These are phyloP conservation scores for Berghia stephanieae DNA, from an alignment of 1,140 invertebrate genomes.

Conservation along the genomic window DNA sequence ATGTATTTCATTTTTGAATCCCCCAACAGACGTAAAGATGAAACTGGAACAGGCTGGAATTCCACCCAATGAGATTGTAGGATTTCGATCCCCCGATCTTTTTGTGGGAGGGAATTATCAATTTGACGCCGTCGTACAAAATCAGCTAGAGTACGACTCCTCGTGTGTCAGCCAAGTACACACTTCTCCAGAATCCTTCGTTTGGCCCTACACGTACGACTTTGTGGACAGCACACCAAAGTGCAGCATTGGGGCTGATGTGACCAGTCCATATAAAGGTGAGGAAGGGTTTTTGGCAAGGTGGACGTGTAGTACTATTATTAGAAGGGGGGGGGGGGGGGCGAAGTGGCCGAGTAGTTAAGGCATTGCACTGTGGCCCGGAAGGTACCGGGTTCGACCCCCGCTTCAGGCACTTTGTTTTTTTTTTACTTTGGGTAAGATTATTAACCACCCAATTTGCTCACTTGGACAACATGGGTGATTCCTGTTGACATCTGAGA, in stretches of 20 bases:
- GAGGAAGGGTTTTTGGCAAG: not conserved
- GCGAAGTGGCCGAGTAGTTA: no score
- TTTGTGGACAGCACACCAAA: slow-evolving; percentile 1
- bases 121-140: not conserved
- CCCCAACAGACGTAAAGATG: not conserved
- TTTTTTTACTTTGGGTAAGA: not conserved
- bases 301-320: not conserved
- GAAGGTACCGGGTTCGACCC: no score
- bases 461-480: no score
- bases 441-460: no score
- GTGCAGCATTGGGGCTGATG: slow-evolving; percentile 26
- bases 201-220: slow-evolving; percentile 40
- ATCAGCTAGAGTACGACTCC: not conserved
- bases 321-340: no score
- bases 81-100: not conserved
- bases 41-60: not conserved
- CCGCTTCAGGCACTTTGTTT: not conserved
- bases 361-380: no score
- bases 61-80: not conserved
- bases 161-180: not conserved
- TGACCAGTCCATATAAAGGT: slow-evolving; percentile 22
- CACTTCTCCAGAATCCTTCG: not conserved
- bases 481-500: no score
- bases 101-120: not conserved
- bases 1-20: not conserved